phyloP scores from a whole-genome alignment of 2,113 vertebrate genomes.

The Henicopernis longicauda region DNA sequence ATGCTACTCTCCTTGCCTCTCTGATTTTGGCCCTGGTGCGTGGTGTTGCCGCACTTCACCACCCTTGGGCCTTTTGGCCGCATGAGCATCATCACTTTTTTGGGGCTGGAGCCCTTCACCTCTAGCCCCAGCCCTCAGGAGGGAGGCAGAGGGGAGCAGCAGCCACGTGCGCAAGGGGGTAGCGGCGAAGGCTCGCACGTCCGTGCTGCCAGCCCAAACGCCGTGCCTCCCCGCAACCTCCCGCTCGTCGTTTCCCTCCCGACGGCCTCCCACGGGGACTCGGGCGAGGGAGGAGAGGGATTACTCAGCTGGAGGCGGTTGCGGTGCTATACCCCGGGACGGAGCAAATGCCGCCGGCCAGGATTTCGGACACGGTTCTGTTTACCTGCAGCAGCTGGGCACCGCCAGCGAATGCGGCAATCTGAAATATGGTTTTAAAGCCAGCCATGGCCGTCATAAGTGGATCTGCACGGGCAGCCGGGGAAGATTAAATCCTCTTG shows the following conservation, averaged over 20 bases:
- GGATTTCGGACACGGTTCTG: background rate
- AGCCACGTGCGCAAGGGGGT: rapidly evolving
- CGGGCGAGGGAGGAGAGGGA: rapidly evolving
- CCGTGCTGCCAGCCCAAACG: background rate
- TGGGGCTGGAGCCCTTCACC: background rate
- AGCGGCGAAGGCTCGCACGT: rapidly evolving
- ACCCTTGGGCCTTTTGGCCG: background rate
- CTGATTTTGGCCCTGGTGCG: background rate
- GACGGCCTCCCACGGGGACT: background rate
- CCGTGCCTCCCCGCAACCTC: background rate
- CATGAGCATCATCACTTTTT: background rate
- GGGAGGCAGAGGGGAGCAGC: background rate
- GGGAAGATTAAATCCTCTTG: background rate
- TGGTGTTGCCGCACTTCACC: background rate
- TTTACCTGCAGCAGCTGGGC: background rate
- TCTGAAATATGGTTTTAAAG: background rate
- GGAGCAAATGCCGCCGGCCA: background rate
- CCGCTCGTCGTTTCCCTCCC: rapidly evolving
- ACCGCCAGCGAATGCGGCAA: rapidly evolving
- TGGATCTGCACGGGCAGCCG: background rate
- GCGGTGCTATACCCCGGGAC: rapidly evolving
- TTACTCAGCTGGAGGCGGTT: background rate
- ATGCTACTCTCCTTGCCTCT: too few relatives aligned
- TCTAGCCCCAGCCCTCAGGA: background rate
- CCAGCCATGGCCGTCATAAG: background rate